phyloP scores from a whole-genome alignment of 2,797 vertebrate genomes.

The Aulostomus chinensis region DNA sequence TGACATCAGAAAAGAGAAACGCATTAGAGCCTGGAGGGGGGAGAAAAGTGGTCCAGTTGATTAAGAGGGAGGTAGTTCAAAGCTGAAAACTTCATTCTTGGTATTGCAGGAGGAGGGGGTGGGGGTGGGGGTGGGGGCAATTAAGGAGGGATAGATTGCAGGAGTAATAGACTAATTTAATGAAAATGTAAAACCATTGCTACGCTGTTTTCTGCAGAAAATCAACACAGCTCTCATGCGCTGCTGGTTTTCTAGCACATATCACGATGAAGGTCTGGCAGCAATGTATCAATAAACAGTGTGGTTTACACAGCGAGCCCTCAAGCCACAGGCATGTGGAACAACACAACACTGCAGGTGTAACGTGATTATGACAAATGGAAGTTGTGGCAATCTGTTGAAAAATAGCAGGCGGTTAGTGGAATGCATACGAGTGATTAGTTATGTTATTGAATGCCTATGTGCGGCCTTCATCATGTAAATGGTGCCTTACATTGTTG shows the following conservation, averaged over 20 bases:
- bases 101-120: constrained; percentile 1
- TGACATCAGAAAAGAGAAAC: constrained; percentile 47
- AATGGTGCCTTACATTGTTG: too few relatives aligned
- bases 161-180: constrained; percentile 13
- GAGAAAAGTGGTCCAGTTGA: constrained; percentile 30
- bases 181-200: constrained; percentile 23
- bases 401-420: constrained; percentile 5
- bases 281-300: constrained; percentile 44
- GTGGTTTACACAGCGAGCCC: constrained; percentile 10
- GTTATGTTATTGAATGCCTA: not conserved
- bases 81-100: constrained; percentile 21
- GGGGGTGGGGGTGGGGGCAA: too few relatives aligned
- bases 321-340: too few relatives aligned
- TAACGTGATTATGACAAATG: constrained; percentile 40
- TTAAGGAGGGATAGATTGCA: too few relatives aligned
- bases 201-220: constrained; percentile 10
- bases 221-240: constrained; percentile 14
- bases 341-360: constrained; percentile 24
- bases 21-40: constrained; percentile 15
- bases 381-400: constrained; percentile 15
- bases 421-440: not conserved
- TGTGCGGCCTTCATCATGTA: not conserved
- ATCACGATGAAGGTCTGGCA: constrained; percentile 12
- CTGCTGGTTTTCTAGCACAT: constrained; percentile 9
- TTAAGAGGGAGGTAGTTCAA: constrained; percentile 35